Base-by-base conservation (phyloP, 2,113 vertebrate species). In the Calidris pygmaea region DNA sequence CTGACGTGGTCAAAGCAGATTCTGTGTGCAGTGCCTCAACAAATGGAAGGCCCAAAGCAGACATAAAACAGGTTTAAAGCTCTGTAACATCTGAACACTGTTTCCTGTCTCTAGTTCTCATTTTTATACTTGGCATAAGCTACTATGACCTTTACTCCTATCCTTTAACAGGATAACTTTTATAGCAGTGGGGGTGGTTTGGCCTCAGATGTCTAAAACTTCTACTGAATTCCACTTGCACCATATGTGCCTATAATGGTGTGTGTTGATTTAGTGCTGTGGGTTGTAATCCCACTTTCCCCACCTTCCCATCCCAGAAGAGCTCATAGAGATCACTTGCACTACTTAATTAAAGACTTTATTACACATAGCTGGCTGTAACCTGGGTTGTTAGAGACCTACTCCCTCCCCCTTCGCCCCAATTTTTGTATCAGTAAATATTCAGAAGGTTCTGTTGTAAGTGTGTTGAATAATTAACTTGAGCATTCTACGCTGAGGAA, bases 61-160 rank as follows among this genome's bases (percentile, higher is more conserved):
- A 96, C 65, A 95, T 97, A 97, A 98, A 98, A 78, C 94, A 97
- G 90, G 72, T 96, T 95, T 90, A 88, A 75, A 95, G 86, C 67
- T 85, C 75, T 39, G 68, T 88, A 96, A 97, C 96, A 97, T 97
- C 97, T 98, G 97, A 98, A 89, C 91, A 73, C 80, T 48, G 91
- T 95, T 98, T 98, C 98, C 97, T 97, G 96, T 95, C 96, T 94
- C 93, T 73, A 94, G 80, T 90, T 98, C 91, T 96, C 93, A 78
- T 97, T 98, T 98, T 97, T 94, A 95, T 90, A 97, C 92, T 97
- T 98, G 97, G 95, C 95, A 96, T 96, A 85, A 98, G 96, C 81
- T 97, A 58, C 93, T 41, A 21, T 90, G 94, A 98, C 97, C 97
- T 98, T 94, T 96, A 91, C 78, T 96, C 96, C 80, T 52, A n/a